Base-by-base conservation (phyloP, 2,113 vertebrate genomes). In the Poeciliopsis retropinna region DNA sequence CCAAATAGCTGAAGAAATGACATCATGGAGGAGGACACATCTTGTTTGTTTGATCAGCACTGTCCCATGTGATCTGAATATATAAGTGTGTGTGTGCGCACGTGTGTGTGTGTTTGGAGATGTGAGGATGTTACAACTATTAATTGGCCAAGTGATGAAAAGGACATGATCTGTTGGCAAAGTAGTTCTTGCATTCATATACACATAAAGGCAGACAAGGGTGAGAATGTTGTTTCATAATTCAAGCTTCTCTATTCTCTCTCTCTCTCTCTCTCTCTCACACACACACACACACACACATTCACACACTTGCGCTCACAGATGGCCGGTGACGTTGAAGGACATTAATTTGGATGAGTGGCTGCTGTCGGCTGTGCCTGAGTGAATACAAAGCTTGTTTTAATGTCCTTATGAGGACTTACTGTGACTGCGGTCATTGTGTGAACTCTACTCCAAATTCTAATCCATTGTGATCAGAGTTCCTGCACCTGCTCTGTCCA, bases 41-140 rank as follows among this genome's bases (percentile, higher is more conserved):
- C 72, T 87, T 87, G 83, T 91, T 89, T 90, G 86, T 91, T 92
- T 92, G 81, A 86, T 85, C 79, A 85, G 87, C 81, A 75, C 62
- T 69, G 81, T 84, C 25, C 83, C 81, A 73, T 84, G 83, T 80
- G 85, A 86, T 82, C 67, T 1, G 25, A 14, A 64, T 11, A 32
- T 28, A 29, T 68, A 41, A 25, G 31, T 61, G 39, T 31, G 44
- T 67, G 62, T 60, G 37, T 64, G 39, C 28, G 44, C 64, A 57
- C 47, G 29, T 71, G 64, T 28, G 66, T 61, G 39, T 71, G 69
- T 67, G 64, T 62, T 44, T 22, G 37, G 22, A 41, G 22, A 64
- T 79, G 64, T 17, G 28, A 39, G 66, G 72, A 30, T 57, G 65
- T 11, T 30, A 34, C 79, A 83, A 82, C 70, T 78, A 80, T 77